These are phyloP conservation scores for Coranthus polyacanthus DNA, from an alignment of 2,797 vertebrate species.

Conservation along the genomic window DNA sequence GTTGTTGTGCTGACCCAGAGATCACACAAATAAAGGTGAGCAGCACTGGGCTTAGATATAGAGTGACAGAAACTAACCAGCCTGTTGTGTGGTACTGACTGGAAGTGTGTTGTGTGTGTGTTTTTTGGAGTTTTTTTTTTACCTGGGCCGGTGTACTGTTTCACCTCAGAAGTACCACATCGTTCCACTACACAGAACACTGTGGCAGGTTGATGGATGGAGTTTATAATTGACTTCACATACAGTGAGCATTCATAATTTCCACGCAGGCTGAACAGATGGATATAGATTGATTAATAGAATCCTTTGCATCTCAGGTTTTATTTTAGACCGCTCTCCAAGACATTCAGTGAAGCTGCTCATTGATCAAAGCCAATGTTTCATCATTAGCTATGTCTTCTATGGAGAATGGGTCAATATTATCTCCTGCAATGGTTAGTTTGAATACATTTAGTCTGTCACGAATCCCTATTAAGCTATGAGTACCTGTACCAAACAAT, in stretches of 20 bases:
- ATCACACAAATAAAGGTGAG: background rate
- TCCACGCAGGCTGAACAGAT: constrained; percentile 57
- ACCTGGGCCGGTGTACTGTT: background rate
- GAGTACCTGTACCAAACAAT: background rate
- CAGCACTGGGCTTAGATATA: background rate
- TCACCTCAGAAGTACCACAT: constrained; percentile 36
- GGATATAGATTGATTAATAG: constrained; percentile 68
- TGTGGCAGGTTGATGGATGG: constrained; percentile 75
- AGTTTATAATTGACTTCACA: constrained; percentile 77
- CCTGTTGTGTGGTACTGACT: background rate
- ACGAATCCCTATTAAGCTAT: constrained; percentile 1
- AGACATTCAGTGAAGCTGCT: constrained; percentile 6
- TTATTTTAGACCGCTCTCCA: constrained; percentile 31
- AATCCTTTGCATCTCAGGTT: constrained; percentile 35
- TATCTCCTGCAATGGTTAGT: background rate
- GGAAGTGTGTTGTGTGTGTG: too few relatives aligned
- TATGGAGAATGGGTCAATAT: constrained; percentile 25
- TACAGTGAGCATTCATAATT: constrained; percentile 67
- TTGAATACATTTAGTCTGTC: constrained; percentile 11
- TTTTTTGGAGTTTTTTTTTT: too few relatives aligned
- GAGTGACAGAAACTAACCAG: background rate
- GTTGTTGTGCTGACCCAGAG: background rate
- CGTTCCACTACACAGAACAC: constrained; percentile 45
- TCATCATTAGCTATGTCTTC: constrained; percentile 17
- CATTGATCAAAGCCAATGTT: constrained; percentile 24